Conservation (phyloP, 1,140 invertebrate species). For the Colletes latitarsis region DNA sequence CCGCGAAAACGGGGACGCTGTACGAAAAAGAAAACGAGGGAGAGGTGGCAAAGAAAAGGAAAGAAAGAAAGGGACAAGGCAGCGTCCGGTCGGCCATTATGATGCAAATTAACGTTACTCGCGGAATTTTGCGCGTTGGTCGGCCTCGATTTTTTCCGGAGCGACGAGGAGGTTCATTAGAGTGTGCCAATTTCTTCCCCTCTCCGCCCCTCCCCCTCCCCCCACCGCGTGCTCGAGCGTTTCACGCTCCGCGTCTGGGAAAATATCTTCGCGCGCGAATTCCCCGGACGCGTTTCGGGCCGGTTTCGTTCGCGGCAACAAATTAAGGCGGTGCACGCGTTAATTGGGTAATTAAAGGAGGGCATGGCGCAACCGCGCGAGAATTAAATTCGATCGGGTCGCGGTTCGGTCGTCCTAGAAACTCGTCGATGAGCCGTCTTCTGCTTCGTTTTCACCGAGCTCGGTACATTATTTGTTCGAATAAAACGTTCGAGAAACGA, state of each 20-base stretch:
- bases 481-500: too few relatives aligned
- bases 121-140: slow-evolving; percentile 47
- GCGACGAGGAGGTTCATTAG: slow-evolving; percentile 51
- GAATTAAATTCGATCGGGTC: slow-evolving; percentile 8
- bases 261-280: slow-evolving; percentile 49
- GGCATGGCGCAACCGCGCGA: slow-evolving; percentile 2
- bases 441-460: too few relatives aligned
- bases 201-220: background rate
- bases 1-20: background rate
- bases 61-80: slow-evolving; percentile 25
- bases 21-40: background rate
- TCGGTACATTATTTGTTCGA: too few relatives aligned
- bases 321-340: slow-evolving; percentile 36
- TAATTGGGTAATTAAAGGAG: slow-evolving; percentile 58
- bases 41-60: background rate
- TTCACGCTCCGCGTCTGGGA: slow-evolving; percentile 29
- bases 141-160: slow-evolving; percentile 54
- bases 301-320: slow-evolving; percentile 35
- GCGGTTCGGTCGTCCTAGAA: too few relatives aligned
- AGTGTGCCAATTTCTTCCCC: slow-evolving; percentile 50
- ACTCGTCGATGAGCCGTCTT: too few relatives aligned
- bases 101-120: slow-evolving; percentile 51
- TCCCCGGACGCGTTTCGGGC: slow-evolving; percentile 21
- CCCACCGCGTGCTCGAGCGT: background rate
- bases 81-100: slow-evolving; percentile 7